Percentiles rank a stretch among this genome's conserved stretches.
Conservation (phyloP, 2,113 vertebrate species). For the Oncorhynchus mykiss region DNA sequence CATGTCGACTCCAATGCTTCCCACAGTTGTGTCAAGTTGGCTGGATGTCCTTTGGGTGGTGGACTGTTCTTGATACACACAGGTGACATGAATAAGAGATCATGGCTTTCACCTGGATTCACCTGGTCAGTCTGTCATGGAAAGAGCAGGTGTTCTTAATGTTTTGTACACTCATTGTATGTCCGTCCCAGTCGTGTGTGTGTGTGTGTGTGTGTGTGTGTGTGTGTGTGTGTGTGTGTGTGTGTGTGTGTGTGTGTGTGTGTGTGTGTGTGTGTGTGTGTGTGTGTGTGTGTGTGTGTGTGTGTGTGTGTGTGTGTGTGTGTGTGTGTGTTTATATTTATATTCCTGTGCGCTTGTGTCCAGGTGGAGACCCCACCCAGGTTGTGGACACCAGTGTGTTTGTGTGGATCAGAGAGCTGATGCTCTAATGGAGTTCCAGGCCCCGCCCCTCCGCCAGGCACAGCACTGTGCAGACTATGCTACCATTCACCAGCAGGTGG, state of each 20-base stretch:
- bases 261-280: too few species aligned
- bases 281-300: not conserved
- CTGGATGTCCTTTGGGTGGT: too few species aligned
- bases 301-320: not conserved
- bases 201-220: not conserved
- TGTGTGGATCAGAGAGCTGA: slow-evolving; percentile 81
- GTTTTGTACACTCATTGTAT: not conserved
- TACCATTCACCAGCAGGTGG: slow-evolving; percentile 81
- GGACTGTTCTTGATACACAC: too few species aligned
- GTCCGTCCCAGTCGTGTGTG: not conserved
- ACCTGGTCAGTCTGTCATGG: too few species aligned
- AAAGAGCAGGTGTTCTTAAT: too few species aligned
- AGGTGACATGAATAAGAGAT: too few species aligned
- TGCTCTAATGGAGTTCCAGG: slow-evolving; percentile 75
- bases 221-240: not conserved
- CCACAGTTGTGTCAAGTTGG: too few species aligned
- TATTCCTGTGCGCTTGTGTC: too few species aligned
- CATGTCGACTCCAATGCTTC: too few species aligned
- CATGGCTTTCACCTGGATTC: too few species aligned
- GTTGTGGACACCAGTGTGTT: slow-evolving; percentile 88
- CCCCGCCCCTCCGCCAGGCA: slow-evolving; percentile 55
- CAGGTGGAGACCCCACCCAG: slow-evolving; percentile 87
- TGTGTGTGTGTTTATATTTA: too few species aligned
- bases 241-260: too few species aligned
- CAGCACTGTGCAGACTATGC: slow-evolving; percentile 84